phyloP scores from a whole-genome alignment of 2,113 vertebrate species.

The Varanus salvator region DNA sequence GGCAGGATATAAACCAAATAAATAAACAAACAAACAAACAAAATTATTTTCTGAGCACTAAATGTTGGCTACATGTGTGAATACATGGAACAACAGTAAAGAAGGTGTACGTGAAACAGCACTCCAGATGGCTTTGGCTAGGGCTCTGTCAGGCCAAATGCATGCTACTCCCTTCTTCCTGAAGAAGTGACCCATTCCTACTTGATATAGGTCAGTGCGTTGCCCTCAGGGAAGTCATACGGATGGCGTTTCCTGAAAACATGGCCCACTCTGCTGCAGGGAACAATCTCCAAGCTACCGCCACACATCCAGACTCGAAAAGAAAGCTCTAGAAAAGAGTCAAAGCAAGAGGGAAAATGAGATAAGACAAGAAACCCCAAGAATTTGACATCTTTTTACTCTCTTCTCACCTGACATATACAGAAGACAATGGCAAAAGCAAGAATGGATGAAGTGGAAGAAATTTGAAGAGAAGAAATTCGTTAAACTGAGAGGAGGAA shows the following conservation, averaged over 20 bases:
- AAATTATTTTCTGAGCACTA: neutral
- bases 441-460: neutral
- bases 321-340: slow-evolving; percentile 88
- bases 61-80: neutral
- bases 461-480: neutral
- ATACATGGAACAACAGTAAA: neutral
- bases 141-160: neutral
- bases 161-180: slow-evolving; percentile 27
- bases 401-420: neutral
- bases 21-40: neutral
- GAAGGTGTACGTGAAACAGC: neutral
- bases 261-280: slow-evolving; percentile 96
- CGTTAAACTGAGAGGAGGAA: neutral
- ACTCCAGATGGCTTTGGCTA: neutral
- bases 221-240: slow-evolving; percentile 98
- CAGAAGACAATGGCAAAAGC: slow-evolving; percentile 20
- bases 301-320: slow-evolving; percentile 99
- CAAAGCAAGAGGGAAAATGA: slow-evolving; percentile 33
- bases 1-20: too few species aligned
- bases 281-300: slow-evolving; percentile 96
- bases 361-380: neutral
- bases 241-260: slow-evolving; percentile 98
- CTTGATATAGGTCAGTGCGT: slow-evolving; percentile 98
- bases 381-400: slow-evolving; percentile 1
- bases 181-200: slow-evolving; percentile 75